Base-by-base conservation (phyloP, 2,888 invertebrate species). In the Oxycera nigricornis region DNA sequence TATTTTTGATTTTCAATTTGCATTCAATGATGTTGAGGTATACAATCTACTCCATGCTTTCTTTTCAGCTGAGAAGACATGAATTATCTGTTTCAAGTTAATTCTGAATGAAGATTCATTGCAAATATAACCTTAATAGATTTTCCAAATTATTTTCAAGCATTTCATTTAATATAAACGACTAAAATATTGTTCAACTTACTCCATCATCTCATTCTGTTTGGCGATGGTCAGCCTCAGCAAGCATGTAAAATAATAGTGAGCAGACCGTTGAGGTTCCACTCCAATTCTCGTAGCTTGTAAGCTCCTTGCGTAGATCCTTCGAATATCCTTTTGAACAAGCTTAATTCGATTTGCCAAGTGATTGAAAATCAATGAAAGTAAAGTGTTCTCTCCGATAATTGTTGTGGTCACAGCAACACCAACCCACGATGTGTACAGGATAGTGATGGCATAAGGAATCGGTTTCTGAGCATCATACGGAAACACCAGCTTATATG, bases 381-480 rank as follows among this genome's bases (percentile, higher is more conserved):
- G 39, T n/a, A 61, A 35, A 31, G 70, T 72, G 39, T 74, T 55
- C 22, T 74, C 76, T 1, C 65, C 72, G 28, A 67, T 35, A 39
- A 74, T 76, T 14, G 65, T 17, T 7, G 67, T 65, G 24, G 72
- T 31, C 4, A 72, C 72, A 2, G 61, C 67, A n/a, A 74, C 3
- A 7, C 76, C 76, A n/a, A 61, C 68, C 72, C 72, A 74, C 2
- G 59, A 39, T 2, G 74, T 74, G 46, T 31, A 72, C 14, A 35
- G 1, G 1, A 65, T 24, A 0, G 76, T 76, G n/a, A 76, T 20
- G 9, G 52, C 72, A 68, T 76, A 76, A 1, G 61, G 31, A 4
- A 74, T n/a, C 28, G 72, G 74, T 22, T 74, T 62, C 35, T 76
- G 72, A 2, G 67, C 72, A 52, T 74, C 61, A 46, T 76, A 76